Percentiles rank a stretch among this genome's conserved stretches.
phyloP scores from a whole-genome alignment of 2,113 vertebrate species.

The Halcyon malimbica region DNA sequence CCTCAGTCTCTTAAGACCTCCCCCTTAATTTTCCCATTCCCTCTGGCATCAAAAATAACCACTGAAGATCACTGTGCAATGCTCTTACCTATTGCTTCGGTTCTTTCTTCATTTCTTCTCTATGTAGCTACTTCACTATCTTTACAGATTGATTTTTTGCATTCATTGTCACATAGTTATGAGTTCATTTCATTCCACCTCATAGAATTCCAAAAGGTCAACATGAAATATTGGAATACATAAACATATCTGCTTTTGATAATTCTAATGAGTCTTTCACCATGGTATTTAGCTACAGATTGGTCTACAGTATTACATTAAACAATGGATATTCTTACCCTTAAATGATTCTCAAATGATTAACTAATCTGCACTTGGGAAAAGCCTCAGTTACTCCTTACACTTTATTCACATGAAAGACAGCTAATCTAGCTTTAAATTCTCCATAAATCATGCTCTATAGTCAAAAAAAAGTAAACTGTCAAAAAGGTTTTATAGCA shows the following conservation, averaged over 20 bases:
- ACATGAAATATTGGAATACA: not conserved
- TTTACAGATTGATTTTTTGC: not conserved
- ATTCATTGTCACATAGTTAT: not conserved
- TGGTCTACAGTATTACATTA: not conserved
- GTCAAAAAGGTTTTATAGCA: not conserved
- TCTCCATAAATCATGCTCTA: not conserved
- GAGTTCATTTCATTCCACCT: not conserved
- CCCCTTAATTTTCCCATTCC: not conserved
- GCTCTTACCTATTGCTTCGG: not conserved
- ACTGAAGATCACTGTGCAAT: not conserved
- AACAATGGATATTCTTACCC: not conserved
- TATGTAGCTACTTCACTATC: not conserved
- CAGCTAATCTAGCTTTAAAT: not conserved
- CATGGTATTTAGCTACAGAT: not conserved
- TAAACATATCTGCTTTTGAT: not conserved
- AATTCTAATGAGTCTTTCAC: not conserved
- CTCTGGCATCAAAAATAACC: not conserved
- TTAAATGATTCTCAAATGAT: not conserved
- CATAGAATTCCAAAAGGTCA: not conserved
- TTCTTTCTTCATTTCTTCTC: not conserved
- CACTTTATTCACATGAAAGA: not conserved
- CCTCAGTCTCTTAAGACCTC: not conserved
- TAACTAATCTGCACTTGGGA: not conserved
- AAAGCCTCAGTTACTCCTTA: not conserved
- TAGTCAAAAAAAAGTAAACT: not conserved